Evolutionary conservation across 2,888 invertebrate species (phyloP), one percentile per base, ranked within the genome.

Genomic region (Lagria hirta): DNA sequence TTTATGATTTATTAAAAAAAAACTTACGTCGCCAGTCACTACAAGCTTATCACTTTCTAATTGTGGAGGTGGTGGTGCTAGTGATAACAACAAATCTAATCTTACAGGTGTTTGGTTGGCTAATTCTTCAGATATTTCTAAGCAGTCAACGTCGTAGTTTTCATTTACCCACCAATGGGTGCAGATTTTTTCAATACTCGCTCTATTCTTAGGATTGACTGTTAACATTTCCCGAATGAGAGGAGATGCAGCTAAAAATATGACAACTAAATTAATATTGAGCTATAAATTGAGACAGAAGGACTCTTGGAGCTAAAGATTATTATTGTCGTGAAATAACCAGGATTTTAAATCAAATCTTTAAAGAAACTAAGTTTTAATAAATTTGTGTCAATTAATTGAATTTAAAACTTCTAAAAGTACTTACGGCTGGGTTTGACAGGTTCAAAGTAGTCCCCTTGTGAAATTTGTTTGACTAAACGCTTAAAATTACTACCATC

Each of bases 401-500:
- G 12, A 10, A 4, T 23, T 16, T 18, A 23, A 23, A 11, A 13
- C 7, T 20, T 11, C 18, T 11, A 26, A 16, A 16, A 20, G 6
- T 48, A 76, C 83, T 76, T 72, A 90, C 93, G 84, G 49, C 97
- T 95, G 26, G 93, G 93, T 60, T 83, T 88, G 62, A 90, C 88
- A 28, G 98, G 98, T 73, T 98, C 97, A 68, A 91, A 96, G 72
- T 97, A 99, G 71, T 96, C 95, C 3, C 97, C 97, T 67, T 90
- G 88, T 61, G 96, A 95, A 67, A 98, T 98, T 75, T 97, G 96
- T 67, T 90, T 87, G 51, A 96, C 95, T 65, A 99, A 83, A 62
- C 92, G 83, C 73, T 95, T 95, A 74, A 98, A 98, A 75, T 98
- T 96, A 51, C 94, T 92, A 48, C 98, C 98, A 75, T 98, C 98